Evolutionary conservation across 2,888 invertebrate species (phyloP).

Genomic region (Archips xylosteana): DNA sequence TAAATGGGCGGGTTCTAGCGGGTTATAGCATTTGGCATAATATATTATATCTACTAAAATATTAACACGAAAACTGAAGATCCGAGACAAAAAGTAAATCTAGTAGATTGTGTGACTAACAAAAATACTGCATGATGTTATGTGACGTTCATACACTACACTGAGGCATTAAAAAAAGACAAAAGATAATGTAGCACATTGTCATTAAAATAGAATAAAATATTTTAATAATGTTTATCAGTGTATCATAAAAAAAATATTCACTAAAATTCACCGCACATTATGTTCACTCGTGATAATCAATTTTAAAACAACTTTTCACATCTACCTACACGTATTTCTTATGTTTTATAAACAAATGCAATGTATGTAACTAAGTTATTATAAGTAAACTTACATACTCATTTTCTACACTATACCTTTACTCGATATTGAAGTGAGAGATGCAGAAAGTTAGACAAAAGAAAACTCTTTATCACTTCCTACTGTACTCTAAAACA

Average conservation of each 20-base stretch:
- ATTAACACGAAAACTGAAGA: slow-evolving; percentile 34
- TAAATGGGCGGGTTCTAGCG: slow-evolving; percentile 35
- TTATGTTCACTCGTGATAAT: too few relatives aligned
- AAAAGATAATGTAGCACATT: not conserved
- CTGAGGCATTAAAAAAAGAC: not conserved
- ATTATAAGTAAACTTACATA: not conserved
- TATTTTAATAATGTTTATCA: not conserved
- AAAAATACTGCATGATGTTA: slow-evolving; percentile 42
- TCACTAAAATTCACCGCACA: too few relatives aligned
- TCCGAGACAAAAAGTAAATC: not conserved
- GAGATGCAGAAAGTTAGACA: not conserved
- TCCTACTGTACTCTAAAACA: not conserved
- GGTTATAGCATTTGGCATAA: slow-evolving; percentile 40
- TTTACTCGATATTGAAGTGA: not conserved
- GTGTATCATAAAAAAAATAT: too few relatives aligned
- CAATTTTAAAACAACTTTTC: not conserved
- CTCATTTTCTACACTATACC: not conserved
- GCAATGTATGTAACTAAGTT: not conserved
- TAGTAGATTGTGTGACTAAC: slow-evolving; percentile 46
- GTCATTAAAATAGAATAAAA: not conserved
- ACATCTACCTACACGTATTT: not conserved
- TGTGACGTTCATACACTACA: slow-evolving; percentile 24
- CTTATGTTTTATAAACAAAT: too few relatives aligned
- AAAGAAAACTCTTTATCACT: not conserved
- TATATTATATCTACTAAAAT: slow-evolving; percentile 38